Evolutionary conservation across 2,113 vertebrate species (phyloP).

Genomic region (Paraplagusia blochii): DNA sequence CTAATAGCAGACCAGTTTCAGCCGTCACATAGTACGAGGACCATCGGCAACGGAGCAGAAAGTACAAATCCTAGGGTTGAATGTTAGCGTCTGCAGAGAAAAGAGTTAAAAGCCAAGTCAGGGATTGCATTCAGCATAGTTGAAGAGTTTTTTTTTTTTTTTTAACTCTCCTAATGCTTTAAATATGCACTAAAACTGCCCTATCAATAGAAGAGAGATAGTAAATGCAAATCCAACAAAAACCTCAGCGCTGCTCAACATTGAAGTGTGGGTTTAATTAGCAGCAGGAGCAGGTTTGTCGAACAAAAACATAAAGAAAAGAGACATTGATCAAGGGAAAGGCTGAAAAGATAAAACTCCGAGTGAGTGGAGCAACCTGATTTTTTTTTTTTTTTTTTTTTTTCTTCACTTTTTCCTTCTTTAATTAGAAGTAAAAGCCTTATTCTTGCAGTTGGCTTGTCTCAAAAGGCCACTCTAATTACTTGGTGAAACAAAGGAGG

Average conservation of each 20-base stretch:
- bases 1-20: conserved; percentile 53
- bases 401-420: conserved; percentile 19
- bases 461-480: conserved; percentile 54
- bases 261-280: conserved; percentile 47
- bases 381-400: conserved; percentile 40
- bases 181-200: conserved; percentile 27
- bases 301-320: conserved; percentile 50
- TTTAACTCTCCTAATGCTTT: not conserved
- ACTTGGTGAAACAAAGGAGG: conserved; percentile 42
- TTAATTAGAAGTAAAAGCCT: conserved; percentile 67
- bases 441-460: conserved; percentile 47
- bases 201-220: conserved; percentile 21
- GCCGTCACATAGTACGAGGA: conserved; percentile 31
- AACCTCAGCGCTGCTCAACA: not conserved
- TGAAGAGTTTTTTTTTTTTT: conserved; percentile 23
- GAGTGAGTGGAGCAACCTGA: conserved; percentile 32
- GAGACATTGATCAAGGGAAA: conserved; percentile 57
- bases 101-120: conserved; percentile 23
- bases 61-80: conserved; percentile 38
- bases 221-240: conserved; percentile 20
- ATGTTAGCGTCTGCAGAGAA: conserved; percentile 15
- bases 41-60: conserved; percentile 47
- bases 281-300: conserved; percentile 42
- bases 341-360: conserved; percentile 26
- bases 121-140: conserved; percentile 11